Conservation (phyloP, 2,888 invertebrate species). For the Athetis lepigone region DNA sequence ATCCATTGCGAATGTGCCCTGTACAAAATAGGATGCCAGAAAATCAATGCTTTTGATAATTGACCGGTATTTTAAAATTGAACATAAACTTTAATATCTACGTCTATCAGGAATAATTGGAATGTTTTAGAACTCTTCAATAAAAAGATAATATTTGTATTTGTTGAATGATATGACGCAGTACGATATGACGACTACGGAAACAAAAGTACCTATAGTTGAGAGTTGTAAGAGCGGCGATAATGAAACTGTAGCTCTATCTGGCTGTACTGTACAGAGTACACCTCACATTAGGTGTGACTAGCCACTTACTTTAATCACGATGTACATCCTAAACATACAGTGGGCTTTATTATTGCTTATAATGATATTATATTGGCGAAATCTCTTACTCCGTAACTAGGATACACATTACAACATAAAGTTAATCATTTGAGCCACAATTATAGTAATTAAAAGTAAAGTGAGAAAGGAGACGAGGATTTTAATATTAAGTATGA, state of each 20-base stretch:
- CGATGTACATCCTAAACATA: constrained; percentile 66
- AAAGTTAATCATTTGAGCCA: constrained; percentile 80
- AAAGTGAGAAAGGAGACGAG: constrained; percentile 59
- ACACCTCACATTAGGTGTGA: constrained; percentile 54
- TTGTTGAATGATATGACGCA: constrained; percentile 46
- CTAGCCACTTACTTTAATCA: constrained; percentile 65
- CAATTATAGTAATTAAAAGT: constrained; percentile 72
- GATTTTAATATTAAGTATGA: constrained; percentile 47
- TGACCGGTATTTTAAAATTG: constrained; percentile 20
- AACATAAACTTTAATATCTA: constrained; percentile 23
- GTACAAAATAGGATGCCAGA: neutral
- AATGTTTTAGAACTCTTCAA: constrained; percentile 4
- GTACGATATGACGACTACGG: constrained; percentile 44
- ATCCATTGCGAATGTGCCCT: neutral
- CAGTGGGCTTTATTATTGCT: constrained; percentile 82
- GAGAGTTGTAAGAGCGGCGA: constrained; percentile 19
- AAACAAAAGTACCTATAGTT: constrained; percentile 23
- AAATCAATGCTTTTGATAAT: constrained; percentile 22
- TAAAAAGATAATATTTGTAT: constrained; percentile 12
- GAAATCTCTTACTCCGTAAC: constrained; percentile 77
- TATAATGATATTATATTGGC: constrained; percentile 85
- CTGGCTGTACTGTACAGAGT: constrained; percentile 61
- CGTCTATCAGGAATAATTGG: constrained; percentile 7
- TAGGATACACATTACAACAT: constrained; percentile 79
- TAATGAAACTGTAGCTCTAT: constrained; percentile 64